A percentile compares a stretch with the other conserved stretches of the same genome.
Conservation (phyloP, 2,797 vertebrate species). For the Garrulus glandarius region DNA sequence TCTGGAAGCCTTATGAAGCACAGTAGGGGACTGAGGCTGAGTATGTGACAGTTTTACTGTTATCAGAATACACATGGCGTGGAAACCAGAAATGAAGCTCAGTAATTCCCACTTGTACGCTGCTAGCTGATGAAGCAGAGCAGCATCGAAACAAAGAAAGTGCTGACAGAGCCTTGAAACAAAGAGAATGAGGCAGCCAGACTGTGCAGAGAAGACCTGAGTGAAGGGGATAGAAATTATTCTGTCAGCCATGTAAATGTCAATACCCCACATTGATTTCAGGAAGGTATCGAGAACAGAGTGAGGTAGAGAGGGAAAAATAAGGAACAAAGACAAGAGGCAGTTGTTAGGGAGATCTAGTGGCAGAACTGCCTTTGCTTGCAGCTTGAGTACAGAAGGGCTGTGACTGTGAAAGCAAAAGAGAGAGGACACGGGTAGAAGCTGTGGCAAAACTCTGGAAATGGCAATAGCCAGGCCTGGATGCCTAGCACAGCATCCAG, state of each 20-base stretch:
- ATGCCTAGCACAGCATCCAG: background rate
- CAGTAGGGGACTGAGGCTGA: background rate
- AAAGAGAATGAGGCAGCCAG: background rate
- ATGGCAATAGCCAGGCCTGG: background rate
- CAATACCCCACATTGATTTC: background rate
- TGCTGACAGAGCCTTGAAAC: slow-evolving; percentile 7
- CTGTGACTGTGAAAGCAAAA: background rate
- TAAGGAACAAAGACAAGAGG: background rate
- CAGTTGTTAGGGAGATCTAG: background rate
- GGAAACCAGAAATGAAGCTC: background rate
- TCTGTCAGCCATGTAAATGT: background rate
- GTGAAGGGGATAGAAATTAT: background rate
- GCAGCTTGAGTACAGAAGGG: background rate
- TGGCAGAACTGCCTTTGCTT: background rate
- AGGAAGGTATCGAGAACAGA: background rate
- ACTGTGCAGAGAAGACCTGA: background rate
- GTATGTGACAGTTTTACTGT: background rate
- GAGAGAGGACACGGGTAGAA: background rate
- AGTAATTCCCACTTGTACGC: background rate
- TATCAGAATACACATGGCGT: background rate
- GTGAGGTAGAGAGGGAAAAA: background rate
- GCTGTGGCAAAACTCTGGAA: background rate
- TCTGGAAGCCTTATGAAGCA: background rate
- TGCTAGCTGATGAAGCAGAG: background rate
- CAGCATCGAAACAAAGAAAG: background rate